A percentile compares a stretch with the other conserved stretches of the same genome.
Evolutionary conservation across 2,113 vertebrate species (phyloP).

Genomic region (Grammomys surdaster): DNA sequence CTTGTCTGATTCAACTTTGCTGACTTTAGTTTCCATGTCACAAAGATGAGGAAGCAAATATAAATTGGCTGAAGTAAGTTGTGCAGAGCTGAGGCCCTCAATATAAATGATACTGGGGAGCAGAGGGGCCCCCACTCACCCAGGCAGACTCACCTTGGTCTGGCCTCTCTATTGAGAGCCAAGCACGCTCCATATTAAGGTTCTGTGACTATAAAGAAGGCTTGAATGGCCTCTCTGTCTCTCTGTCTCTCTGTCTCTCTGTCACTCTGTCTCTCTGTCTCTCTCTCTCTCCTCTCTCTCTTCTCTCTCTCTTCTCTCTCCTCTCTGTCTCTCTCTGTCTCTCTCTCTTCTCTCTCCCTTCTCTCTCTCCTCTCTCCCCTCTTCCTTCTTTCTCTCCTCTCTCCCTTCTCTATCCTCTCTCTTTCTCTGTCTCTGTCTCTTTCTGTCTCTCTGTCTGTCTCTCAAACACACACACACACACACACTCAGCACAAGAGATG

Average conservation of each 20-base stretch:
- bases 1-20: not conserved
- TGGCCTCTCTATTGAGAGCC: not conserved
- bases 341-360: too few species aligned
- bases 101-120: rapidly evolving
- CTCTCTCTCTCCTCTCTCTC: too few species aligned
- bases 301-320: too few species aligned
- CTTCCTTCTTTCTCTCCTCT: too few species aligned
- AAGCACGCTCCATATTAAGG: not conserved
- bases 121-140: rapidly evolving
- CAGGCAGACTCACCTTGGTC: not conserved
- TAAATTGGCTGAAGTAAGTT: not conserved
- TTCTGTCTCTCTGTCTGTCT: too few species aligned
- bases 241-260: too few species aligned
- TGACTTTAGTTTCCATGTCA: not conserved
- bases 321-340: too few species aligned
- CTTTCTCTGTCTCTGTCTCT: too few species aligned
- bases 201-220: not conserved
- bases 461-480: not conserved
- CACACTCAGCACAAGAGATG: not conserved
- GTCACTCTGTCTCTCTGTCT: too few species aligned
- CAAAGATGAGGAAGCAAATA: not conserved
- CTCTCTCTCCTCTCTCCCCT: too few species aligned
- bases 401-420: too few species aligned
- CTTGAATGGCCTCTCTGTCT: not conserved
- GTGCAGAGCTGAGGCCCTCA: not conserved